Evolutionary conservation across 1,140 invertebrate genomes (phyloP).

Genomic region (Steinernema feltiae): DNA sequence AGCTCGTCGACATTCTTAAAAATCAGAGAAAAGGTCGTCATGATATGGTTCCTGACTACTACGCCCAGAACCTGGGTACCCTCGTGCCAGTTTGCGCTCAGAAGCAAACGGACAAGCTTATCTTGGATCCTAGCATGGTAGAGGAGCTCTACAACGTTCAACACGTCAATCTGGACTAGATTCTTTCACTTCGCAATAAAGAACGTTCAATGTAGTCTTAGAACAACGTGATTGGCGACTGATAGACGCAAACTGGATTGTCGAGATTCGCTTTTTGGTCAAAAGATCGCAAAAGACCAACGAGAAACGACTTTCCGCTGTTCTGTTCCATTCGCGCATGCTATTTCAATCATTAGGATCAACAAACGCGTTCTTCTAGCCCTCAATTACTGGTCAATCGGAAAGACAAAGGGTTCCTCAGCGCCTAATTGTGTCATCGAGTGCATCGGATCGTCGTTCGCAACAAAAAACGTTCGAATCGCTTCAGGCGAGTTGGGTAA

Average conservation of each 20-base stretch:
- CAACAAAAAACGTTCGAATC: too few species aligned
- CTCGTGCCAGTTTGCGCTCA: conserved; percentile 32
- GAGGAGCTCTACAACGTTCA: not conserved
- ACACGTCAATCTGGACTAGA: too few species aligned
- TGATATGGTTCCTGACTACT: conserved; percentile 54
- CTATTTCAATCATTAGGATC: not conserved
- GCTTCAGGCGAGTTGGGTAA: not conserved
- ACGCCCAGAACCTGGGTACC: conserved; percentile 44
- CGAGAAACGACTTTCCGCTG: too few species aligned
- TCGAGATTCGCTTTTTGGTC: too few species aligned
- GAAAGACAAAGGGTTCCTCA: not conserved
- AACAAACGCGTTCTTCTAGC: not conserved
- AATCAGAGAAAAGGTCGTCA: conserved; percentile 40
- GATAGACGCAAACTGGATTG: too few species aligned
- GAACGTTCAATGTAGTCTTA: too few species aligned
- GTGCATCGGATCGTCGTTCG: not conserved
- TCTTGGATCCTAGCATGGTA: not conserved
- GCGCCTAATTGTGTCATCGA: not conserved
- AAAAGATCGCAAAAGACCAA: too few species aligned
- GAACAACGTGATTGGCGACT: too few species aligned
- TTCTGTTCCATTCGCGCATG: too few species aligned
- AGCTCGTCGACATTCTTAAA: conserved; percentile 50
- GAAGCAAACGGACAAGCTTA: not conserved
- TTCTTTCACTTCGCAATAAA: too few species aligned
- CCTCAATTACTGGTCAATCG: not conserved